Percentiles rank a stretch among this genome's conserved stretches.
These are phyloP conservation scores for Delichon dasypus DNA, from an alignment of 2,797 vertebrate species.

Conservation along the genomic window DNA sequence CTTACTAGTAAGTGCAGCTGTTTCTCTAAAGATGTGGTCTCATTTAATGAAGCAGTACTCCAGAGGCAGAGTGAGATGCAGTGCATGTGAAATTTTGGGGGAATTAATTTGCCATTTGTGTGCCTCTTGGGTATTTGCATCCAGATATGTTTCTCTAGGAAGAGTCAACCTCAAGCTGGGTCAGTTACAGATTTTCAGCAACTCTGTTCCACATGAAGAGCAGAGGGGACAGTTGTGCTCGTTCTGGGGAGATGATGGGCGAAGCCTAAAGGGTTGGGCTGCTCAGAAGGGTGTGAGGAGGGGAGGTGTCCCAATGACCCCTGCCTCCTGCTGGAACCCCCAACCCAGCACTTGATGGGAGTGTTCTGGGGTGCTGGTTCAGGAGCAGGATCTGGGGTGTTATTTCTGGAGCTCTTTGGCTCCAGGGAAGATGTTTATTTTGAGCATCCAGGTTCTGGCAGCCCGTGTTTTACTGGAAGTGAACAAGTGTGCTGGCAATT, in stretches of 20 bases:
- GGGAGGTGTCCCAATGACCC: accelerated
- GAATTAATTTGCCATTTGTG: background rate
- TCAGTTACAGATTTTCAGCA: background rate
- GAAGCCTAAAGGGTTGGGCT: accelerated
- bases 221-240: accelerated
- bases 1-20: background rate
- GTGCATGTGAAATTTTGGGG: background rate
- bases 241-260: background rate
- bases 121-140: background rate
- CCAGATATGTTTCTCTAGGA: accelerated
- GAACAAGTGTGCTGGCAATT: background rate
- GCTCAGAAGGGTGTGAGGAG: background rate
- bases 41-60: background rate
- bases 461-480: background rate
- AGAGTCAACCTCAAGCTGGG: background rate
- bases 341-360: background rate
- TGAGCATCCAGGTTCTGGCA: background rate
- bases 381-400: background rate
- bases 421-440: background rate
- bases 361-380: background rate
- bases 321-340: accelerated
- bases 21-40: background rate
- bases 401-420: background rate
- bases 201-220: background rate
- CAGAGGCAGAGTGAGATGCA: background rate